Evolutionary conservation across 2,797 vertebrate genomes (phyloP), one percentile per base, ranked within the genome.

Genomic region (Taenioides sp.): DNA sequence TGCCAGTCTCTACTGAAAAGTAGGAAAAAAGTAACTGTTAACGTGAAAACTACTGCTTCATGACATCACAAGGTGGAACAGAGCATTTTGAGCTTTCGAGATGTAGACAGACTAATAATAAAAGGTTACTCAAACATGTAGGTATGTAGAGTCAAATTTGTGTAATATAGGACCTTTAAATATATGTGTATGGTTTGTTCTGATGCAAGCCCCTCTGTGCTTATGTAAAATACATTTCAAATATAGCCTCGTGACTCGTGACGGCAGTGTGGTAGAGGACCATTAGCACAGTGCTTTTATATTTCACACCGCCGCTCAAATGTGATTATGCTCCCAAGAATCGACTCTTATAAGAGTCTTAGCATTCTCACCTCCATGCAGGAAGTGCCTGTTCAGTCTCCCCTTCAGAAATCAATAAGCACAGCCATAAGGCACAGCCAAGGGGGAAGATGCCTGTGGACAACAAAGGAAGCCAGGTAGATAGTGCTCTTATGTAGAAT

Each of bases 201-300:
- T 61, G 55, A 12, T 58, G 71, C 61, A 22, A 40, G 10, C 37
- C 10, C 61, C 62, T 74, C 75, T 84, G 75, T 43, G 55, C 63
- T 67, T 60, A 88, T 91, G 85, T 85, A 89, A 88, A 89, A 87
- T 17, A 86, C 67, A 71, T 27, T 78, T 83, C 74, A 82, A 86
- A 88, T 80, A 84, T 75, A 83, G 81, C 71, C 76, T 73, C 22
- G 10, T 69, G 70, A 74, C 76, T 73, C 22, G 10, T 69, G 70
- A 74, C 7, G 12, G 70, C 50, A 40, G 74, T 54, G 82, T 83
- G 81, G 37, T 75, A 79, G 78, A 78, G 69, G 63, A 57, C 66
- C 77, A 67, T 47, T 49, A 28, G 43, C 63, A 78, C 67, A 69
- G 78, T 47, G 68, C 82, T 66, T 65, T 73, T 70, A 74, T 73